Evolutionary conservation across 1,140 invertebrate genomes (phyloP), one percentile per base, ranked within the genome.

Genomic region (Drosophila arizonae): DNA sequence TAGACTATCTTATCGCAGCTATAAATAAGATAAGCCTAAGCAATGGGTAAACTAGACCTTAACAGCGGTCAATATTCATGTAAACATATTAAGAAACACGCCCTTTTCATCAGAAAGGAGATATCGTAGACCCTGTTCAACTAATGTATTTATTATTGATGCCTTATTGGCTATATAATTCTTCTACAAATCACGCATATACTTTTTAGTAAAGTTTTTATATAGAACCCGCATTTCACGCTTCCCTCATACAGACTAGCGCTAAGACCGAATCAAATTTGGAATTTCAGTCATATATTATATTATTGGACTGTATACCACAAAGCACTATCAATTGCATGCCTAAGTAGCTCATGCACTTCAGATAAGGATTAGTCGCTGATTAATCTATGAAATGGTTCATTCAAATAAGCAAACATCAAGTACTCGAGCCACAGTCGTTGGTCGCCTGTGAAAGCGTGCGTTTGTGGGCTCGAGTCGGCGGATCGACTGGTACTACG

Each of bases 1-100:
- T 33, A 17, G 17, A 15, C 41, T 67, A 72, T 72, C 70, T 72
- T 61, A 72, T 72, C 63, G 11, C 1, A 41, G 6, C 39, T 66
- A 66, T 45, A 52, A 72, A 72, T 60, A 39, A 33, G 48, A 33
- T 46, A 39, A 39, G 26, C 36, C 13, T 52, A 33, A 36, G 6
- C 21, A 30, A 43, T 21, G 15, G 1, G 26, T 43, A 17, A n/a
- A 46, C 10, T 3, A 11, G 17, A 50, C 17, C 60, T 26, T 11
- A 45, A 33, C 6, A 4, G 2, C 13, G 9, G 6, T 24, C 30
- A 33, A 36, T 8, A 41, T 8, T 15, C 15, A 63, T 24, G 33
- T 9, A 39, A 39, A 11, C 36, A 61, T 39, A 57, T 39, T 36
- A 56, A 43, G 21, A 15, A 15, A 15, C 36, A 41, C 24, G 48